Evolutionary conservation across 2,888 invertebrate species (phyloP), one percentile per base, ranked within the genome.

Genomic region (Ornithoptera alexandrae): DNA sequence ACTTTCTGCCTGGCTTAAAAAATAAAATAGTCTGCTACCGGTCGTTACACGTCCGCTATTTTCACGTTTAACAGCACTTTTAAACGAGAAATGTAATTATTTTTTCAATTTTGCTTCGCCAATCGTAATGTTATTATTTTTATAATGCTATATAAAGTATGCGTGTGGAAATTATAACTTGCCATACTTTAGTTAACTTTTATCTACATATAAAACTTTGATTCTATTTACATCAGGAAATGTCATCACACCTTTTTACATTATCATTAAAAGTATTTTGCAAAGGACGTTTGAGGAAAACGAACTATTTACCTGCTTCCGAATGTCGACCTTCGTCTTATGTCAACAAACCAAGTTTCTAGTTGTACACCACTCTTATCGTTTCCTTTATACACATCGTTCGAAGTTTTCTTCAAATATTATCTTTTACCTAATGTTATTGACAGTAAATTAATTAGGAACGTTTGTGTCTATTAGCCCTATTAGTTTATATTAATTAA

Each of bases 301-400:
- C 57, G 67, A 65, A 67, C 66, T 68, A 67, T 71, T 65, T 57
- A 65, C 60, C 50, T 59, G 72, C 73, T 73, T 77, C 76, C 75
- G 76, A 73, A 71, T 73, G 76, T 74, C 76, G 72, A 75, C 77
- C 77, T 74, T 77, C 75, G 74, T 76, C 75, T 71, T 67, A 46
- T 69, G 67, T 70, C 70, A 70, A 70, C 70, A 70, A 70, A 65
- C 67, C 61, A 70, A 70, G 70, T 67, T 70, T 46, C 62, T 64
- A 61, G 60, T 61, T 61, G 57, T 64, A 68, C 65, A 61, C 68
- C 59, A 68, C 61, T 65, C 56, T 61, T 69, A 63, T 70, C 67
- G 64, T 64, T 70, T 20, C 67, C 62, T 67, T 64, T 70, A 60
- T 70, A 67, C n/a, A 70, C 67, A 70, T 67, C 56, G 61, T 67